These are phyloP conservation scores for Callimorpha dominula DNA, from an alignment of 2,888 invertebrate species.

Conservation along the genomic window DNA sequence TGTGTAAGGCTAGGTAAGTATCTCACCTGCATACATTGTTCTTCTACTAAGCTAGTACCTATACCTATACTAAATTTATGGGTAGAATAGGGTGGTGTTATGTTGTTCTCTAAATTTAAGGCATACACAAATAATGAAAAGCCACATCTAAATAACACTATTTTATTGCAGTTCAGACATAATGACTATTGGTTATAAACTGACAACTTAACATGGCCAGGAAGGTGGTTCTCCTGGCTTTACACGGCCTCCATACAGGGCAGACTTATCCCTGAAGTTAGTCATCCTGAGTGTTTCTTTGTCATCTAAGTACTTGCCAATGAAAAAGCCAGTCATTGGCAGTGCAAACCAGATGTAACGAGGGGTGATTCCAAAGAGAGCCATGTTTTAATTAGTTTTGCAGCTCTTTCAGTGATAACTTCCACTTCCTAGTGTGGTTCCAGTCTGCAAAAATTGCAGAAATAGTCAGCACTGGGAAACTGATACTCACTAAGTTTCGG, in stretches of 20 bases:
- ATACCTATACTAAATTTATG: no score
- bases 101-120: no score
- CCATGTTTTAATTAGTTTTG: constrained; percentile 70
- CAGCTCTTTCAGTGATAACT: constrained; percentile 72
- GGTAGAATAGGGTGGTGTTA: no score
- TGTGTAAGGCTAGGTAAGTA: no score
- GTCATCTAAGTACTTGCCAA: constrained; percentile 89
- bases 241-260: constrained; percentile 89
- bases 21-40: no score
- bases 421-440: constrained; percentile 91
- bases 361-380: constrained; percentile 85
- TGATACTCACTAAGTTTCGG: constrained; percentile 89
- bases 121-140: constrained; percentile 19
- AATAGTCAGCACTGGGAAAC: constrained; percentile 88
- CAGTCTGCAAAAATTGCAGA: constrained; percentile 90
- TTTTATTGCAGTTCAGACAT: constrained; percentile 43
- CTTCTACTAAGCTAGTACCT: no score
- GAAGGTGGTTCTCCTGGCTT: constrained; percentile 90
- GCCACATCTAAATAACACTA: constrained; percentile 36
- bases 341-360: constrained; percentile 82
- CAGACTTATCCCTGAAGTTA: constrained; percentile 92
- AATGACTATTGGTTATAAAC: constrained; percentile 20
- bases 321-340: constrained; percentile 85
- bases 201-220: constrained; percentile 87
- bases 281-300: constrained; percentile 91